A percentile compares a stretch with the other conserved stretches of the same genome.
These are phyloP conservation scores for Amphimallon solstitiale DNA, from an alignment of 2,888 invertebrate species.

Conservation along the genomic window DNA sequence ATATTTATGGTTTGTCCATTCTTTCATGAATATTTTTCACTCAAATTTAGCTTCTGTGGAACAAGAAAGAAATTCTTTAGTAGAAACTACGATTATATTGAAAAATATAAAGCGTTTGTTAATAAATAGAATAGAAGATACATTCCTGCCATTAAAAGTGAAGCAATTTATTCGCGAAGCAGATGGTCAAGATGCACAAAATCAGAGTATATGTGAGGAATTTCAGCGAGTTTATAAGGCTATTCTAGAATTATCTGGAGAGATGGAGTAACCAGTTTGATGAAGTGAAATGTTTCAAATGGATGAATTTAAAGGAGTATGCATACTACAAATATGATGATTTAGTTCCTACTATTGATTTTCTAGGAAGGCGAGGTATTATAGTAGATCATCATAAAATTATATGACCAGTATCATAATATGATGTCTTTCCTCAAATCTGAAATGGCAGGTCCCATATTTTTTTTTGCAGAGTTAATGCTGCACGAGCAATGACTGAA, in stretches of 20 bases:
- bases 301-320: slow-evolving; percentile 4
- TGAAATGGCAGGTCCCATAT: no score
- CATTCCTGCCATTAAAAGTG: not conserved
- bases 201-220: not conserved
- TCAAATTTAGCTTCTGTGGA: slow-evolving; percentile 2
- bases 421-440: no score
- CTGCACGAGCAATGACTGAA: no score
- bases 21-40: not conserved
- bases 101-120: not conserved
- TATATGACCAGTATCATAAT: not conserved
- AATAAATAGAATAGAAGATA: not conserved
- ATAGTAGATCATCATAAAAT: not conserved
- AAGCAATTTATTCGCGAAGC: no score
- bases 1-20: slow-evolving; percentile 2
- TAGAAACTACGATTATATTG: not conserved
- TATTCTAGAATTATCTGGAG: not conserved
- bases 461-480: no score
- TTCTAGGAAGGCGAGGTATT: not conserved
- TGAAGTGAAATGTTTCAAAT: slow-evolving; percentile 1
- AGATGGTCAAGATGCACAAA: no score
- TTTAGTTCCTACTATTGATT: not conserved
- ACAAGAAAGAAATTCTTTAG: not conserved
- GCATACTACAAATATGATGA: not conserved
- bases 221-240: not conserved
- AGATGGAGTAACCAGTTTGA: not conserved